Conservation (phyloP, 2,113 vertebrate genomes). For the Callaeas wilsoni region DNA sequence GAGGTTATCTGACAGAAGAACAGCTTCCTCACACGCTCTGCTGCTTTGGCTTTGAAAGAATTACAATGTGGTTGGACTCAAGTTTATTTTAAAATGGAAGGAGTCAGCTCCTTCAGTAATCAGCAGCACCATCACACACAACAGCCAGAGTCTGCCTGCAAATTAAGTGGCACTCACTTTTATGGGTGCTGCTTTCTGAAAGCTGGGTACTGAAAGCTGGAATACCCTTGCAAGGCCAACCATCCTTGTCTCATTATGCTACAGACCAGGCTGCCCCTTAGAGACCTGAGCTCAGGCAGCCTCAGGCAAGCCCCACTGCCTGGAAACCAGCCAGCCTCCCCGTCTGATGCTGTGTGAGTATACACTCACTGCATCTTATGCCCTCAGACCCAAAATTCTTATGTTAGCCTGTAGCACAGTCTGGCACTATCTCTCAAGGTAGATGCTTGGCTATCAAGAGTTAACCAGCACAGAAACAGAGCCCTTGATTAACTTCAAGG, state of each 20-base stretch:
- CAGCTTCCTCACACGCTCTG: neutral
- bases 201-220: neutral
- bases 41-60: neutral
- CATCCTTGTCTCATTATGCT: neutral
- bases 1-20: neutral
- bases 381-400: neutral
- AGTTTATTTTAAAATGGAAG: neutral
- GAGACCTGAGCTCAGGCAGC: neutral
- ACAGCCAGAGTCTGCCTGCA: neutral
- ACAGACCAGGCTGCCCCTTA: neutral
- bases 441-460: slow-evolving; percentile 5
- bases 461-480: slow-evolving; percentile 18
- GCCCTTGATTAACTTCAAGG: slow-evolving; percentile 11
- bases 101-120: neutral
- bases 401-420: neutral
- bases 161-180: neutral
- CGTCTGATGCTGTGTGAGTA: neutral
- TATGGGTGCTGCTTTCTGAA: neutral
- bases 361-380: neutral
- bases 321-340: neutral
- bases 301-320: neutral
- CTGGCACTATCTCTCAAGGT: neutral
- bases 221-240: neutral
- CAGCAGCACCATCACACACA: neutral
- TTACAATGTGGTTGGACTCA: accelerated